Percentiles rank a stretch among this genome's conserved stretches.
Evolutionary conservation across 2,113 vertebrate species (phyloP).

Genomic region (Pseudorasbora parva): DNA sequence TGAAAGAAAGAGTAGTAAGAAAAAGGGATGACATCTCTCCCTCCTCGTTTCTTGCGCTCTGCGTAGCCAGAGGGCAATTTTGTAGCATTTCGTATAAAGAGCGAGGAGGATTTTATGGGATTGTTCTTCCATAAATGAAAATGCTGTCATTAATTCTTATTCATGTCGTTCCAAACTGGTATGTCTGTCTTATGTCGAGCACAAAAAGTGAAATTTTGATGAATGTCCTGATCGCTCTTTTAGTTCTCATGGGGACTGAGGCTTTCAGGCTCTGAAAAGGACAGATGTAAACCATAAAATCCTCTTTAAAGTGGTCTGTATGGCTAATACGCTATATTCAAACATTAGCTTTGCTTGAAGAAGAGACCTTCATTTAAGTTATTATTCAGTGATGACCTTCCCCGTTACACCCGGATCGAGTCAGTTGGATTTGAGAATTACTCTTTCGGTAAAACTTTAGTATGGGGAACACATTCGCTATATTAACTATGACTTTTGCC

Average conservation of each 20-base stretch:
- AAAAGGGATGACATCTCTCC: neutral
- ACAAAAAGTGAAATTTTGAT: neutral
- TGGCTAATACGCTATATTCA: neutral
- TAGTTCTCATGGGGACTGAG: neutral
- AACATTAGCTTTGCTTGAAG: neutral
- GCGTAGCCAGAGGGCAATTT: conserved; percentile 52
- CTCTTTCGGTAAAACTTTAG: too few relatives aligned
- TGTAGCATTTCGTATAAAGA: conserved; percentile 55
- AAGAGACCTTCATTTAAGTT: neutral
- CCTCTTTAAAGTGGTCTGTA: neutral
- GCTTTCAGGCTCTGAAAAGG: neutral
- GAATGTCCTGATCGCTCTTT: neutral
- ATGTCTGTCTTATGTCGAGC: neutral
- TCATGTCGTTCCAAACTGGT: neutral
- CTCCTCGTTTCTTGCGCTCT: conserved; percentile 21
- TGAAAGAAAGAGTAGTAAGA: neutral
- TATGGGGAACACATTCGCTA: too few relatives aligned
- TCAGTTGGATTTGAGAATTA: neutral
- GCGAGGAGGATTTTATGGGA: neutral
- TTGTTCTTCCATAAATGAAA: neutral
- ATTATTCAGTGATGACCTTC: neutral
- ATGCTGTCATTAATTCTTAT: neutral
- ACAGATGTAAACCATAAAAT: neutral
- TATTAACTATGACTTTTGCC: too few relatives aligned
- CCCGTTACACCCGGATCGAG: neutral